Evolutionary conservation across 2,797 vertebrate genomes (phyloP).

Genomic region (Darevskia nairensis): DNA sequence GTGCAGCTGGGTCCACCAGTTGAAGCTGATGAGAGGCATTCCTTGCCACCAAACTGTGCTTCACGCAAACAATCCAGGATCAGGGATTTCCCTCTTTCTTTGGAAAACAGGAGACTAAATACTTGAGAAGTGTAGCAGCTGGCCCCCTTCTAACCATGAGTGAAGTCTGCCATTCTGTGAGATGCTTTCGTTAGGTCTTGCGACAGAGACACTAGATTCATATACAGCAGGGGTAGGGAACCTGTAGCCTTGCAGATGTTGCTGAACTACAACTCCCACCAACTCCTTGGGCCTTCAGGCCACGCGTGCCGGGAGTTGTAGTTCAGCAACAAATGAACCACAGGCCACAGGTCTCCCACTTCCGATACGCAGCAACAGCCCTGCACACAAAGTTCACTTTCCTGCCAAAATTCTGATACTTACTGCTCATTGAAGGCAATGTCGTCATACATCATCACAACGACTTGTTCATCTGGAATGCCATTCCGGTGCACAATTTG

Average conservation of each 20-base stretch:
- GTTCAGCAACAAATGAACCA: too few species aligned
- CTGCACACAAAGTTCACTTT: not conserved
- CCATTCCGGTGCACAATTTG: conserved; percentile 95
- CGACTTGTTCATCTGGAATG: conserved; percentile 94
- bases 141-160: not conserved
- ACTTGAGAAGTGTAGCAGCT: not conserved
- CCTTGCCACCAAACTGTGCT: not conserved
- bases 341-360: too few species aligned
- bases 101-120: not conserved
- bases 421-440: conserved; percentile 87
- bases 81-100: not conserved
- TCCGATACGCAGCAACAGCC: not conserved
- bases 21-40: too few species aligned
- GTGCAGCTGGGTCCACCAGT: too few species aligned
- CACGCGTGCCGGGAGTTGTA: too few species aligned
- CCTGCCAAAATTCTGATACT: conserved; percentile 72
- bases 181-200: not conserved
- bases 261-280: too few species aligned
- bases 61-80: too few species aligned
- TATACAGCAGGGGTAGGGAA: too few species aligned
- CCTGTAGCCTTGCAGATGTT: too few species aligned
- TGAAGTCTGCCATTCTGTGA: fast-evolving
- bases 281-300: too few species aligned
- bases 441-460: conserved; percentile 99
- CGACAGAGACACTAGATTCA: not conserved